Base-by-base conservation (phyloP, 2,797 vertebrate genomes). In the Scarus forsteni region DNA sequence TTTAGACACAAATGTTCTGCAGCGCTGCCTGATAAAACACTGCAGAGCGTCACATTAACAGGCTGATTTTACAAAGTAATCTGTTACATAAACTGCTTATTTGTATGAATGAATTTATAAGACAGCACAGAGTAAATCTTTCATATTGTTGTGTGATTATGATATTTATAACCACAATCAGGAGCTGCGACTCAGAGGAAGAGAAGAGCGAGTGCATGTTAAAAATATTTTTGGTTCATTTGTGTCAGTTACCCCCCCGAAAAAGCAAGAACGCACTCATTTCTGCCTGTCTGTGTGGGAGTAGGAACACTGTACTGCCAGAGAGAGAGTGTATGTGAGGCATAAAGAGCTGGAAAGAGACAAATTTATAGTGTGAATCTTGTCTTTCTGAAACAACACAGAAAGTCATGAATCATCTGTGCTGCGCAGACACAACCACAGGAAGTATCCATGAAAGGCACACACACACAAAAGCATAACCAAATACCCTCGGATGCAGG, bases 371-470 rank as follows among this genome's bases (percentile, higher is more conserved):
- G 79, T 82, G 76, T 90, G 83, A 86, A 78, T 80, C 80, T 81
- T 83, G 62, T 83, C 70, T 75, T 56, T 82, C 73, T 74, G 43
- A 84, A 79, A 77, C 70, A 84, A 80, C 67, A 85, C 66, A 27
- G 75, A 90, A 88, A 91, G 83, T 87, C 73, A 87, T 92, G 88
- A 92, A 89, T 91, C 87, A 91, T 91, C 84, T 81, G 61, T 75
- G 81, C 75, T 88, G 85, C 85, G 79, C 35, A 80, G 66, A 66
- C 66, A 51, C 57, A 79, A 87, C 83, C 88, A 90, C 86, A 88
- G 87, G 87, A 92, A 89, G 86, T 84, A 82, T 60, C 88, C 80
- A 85, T 89, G 85, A 88, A 92, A 89, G 78, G 80, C 75, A 70
- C 66, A 79, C 74, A 71, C 67, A 67, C 38, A 81, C 62, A 74